Evolutionary conservation across 2,113 vertebrate genomes (phyloP).

Genomic region (Peromyscus maniculatus): DNA sequence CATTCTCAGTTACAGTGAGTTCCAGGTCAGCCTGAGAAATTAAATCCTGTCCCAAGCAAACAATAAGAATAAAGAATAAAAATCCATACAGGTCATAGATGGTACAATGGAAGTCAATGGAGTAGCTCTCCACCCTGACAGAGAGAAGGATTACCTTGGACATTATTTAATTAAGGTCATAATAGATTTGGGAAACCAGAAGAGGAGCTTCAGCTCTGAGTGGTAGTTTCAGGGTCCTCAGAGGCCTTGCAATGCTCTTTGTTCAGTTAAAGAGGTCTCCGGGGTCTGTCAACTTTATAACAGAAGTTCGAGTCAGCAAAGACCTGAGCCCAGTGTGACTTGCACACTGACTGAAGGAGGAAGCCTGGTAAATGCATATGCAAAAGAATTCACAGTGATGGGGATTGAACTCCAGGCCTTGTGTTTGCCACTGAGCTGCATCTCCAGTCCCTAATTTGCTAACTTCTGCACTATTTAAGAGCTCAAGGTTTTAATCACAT

Average conservation of each 20-base stretch:
- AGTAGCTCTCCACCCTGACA: not conserved
- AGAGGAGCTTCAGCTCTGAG: not conserved
- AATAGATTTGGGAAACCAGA: slow-evolving; percentile 12
- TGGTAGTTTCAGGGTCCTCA: not conserved
- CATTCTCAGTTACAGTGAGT: not conserved
- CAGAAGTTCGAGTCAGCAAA: not conserved
- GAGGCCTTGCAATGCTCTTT: not conserved
- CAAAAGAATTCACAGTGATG: too few relatives aligned
- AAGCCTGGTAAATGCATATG: not conserved
- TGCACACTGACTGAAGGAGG: not conserved
- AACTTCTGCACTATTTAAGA: not conserved
- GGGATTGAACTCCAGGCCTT: not conserved
- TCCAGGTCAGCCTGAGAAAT: not conserved
- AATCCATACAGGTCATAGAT: not conserved
- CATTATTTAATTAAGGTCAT: not conserved
- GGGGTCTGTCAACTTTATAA: not conserved
- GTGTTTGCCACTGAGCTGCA: too few relatives aligned
- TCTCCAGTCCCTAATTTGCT: not conserved
- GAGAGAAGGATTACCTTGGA: not conserved
- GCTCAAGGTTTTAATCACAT: not conserved
- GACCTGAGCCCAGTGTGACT: not conserved
- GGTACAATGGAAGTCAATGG: not conserved
- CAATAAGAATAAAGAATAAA: not conserved
- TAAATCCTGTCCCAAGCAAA: not conserved
- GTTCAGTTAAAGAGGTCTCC: not conserved